Percentiles rank a stretch among this genome's conserved stretches.
Evolutionary conservation across 2,797 vertebrate genomes (phyloP).

Genomic region (Simalia tracyae): DNA sequence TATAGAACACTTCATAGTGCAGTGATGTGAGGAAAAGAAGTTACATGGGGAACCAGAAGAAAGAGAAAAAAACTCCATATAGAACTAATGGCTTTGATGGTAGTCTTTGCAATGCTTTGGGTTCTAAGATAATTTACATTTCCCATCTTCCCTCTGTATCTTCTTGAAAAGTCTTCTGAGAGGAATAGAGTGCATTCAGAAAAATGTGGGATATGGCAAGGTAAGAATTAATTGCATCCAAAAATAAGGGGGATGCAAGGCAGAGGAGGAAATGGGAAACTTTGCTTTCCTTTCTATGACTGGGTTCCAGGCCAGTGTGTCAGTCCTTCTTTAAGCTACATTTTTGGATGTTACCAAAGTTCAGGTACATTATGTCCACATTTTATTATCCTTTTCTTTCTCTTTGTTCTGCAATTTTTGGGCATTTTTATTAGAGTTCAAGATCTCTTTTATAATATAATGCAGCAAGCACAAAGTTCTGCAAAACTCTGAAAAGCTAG

Average conservation of each 20-base stretch:
- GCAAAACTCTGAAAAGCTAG: background rate
- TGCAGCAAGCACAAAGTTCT: background rate
- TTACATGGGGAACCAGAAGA: no score
- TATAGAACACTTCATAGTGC: no score
- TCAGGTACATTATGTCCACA: background rate
- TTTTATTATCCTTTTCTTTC: background rate
- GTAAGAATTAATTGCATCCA: no score
- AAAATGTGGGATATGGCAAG: background rate
- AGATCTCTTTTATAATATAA: background rate
- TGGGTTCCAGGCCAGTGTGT: background rate
- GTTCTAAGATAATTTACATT: background rate
- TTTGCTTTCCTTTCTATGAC: background rate
- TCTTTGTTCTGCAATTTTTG: background rate
- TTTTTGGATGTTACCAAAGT: background rate
- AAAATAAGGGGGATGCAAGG: background rate
- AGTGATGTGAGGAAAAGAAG: no score
- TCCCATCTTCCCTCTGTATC: background rate
- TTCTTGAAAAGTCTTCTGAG: background rate
- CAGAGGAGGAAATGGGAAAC: background rate
- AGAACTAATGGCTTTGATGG: no score
- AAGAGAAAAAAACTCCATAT: no score
- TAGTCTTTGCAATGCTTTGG: no score
- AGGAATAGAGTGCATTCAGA: background rate
- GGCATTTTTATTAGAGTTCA: background rate
- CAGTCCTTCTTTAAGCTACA: background rate